A percentile compares a stretch with the other conserved stretches of the same genome.
phyloP scores from a whole-genome alignment of 2,113 vertebrate species.

The Cheilinus undulatus region DNA sequence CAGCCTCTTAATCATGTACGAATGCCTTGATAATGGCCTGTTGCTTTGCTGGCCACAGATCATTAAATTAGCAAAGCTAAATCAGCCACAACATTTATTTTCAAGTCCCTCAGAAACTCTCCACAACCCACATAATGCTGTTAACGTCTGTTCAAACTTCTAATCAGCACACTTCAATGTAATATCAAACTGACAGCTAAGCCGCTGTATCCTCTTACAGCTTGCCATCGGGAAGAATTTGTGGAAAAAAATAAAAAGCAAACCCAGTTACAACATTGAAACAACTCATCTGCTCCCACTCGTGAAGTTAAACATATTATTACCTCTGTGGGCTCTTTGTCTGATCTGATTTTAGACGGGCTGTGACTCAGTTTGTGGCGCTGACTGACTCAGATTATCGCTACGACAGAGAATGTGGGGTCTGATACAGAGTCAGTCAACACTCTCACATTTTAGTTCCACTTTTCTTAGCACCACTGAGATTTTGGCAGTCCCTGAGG shows the following conservation, averaged over 20 bases:
- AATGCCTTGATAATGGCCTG: constrained; percentile 8
- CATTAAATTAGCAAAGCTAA: constrained; percentile 12
- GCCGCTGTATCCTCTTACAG: constrained; percentile 9
- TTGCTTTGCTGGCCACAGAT: constrained; percentile 15
- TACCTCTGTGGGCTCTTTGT: constrained; percentile 58
- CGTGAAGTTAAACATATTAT: constrained; percentile 44
- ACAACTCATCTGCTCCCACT: constrained; percentile 32
- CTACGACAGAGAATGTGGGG: constrained; percentile 9
- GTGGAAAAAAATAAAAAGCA: constrained; percentile 7
- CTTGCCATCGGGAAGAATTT: constrained; percentile 21
- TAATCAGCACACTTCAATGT: constrained; percentile 7
- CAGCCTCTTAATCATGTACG: constrained; percentile 5
- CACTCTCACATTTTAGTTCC: constrained; percentile 66
- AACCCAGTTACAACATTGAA: constrained; percentile 41
- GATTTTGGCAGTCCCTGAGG: constrained; percentile 75
- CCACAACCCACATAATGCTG: constrained; percentile 12
- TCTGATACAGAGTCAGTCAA: constrained; percentile 43
- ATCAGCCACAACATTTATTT: constrained; percentile 6
- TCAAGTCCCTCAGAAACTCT: constrained; percentile 9
- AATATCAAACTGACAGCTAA: constrained; percentile 29
- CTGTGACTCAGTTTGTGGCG: constrained; percentile 11
- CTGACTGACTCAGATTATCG: constrained; percentile 30
- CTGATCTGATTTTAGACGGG: constrained; percentile 44
- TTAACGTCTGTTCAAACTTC: constrained; percentile 10
- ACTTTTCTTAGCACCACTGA: constrained; percentile 69